Conservation (phyloP, 92 coral and sea anemone species). For the Parazoanthus swiftii region DNA sequence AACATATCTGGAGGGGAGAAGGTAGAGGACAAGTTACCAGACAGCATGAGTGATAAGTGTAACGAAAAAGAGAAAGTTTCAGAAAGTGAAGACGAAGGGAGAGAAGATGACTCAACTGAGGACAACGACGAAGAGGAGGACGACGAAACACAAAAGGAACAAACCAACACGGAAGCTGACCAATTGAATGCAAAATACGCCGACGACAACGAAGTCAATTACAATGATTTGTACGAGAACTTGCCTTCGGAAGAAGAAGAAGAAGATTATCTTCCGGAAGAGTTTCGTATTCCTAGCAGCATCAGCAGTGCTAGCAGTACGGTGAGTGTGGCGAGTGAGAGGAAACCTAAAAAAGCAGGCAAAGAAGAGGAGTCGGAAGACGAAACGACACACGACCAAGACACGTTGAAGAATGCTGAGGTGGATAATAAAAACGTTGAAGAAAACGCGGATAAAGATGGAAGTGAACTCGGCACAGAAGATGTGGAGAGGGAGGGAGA, state of each 20-base stretch:
- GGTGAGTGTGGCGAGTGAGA: background rate
- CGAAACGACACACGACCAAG: background rate
- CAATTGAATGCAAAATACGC: conserved; percentile 38
- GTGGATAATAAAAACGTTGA: background rate
- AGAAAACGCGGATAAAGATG: conserved; percentile 13
- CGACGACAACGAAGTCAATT: conserved; percentile 42
- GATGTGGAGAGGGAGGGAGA: conserved; percentile 42
- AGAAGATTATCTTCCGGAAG: conserved; percentile 23
- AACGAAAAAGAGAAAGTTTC: conserved; percentile 25
- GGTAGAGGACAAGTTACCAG: background rate
- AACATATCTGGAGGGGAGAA: background rate
- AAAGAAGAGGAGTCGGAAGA: conserved; percentile 8
- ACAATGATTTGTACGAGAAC: conserved; percentile 33
- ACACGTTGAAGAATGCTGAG: background rate
- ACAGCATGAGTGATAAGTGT: conserved; percentile 27
- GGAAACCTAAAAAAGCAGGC: background rate
- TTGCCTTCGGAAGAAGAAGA: conserved; percentile 19
- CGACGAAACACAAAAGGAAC: background rate
- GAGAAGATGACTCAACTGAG: conserved; percentile 6
- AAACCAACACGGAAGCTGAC: background rate
- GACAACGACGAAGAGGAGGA: conserved; percentile 24
- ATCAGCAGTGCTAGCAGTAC: conserved; percentile 31
- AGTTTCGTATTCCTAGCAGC: conserved; percentile 37
- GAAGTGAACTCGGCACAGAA: conserved; percentile 36
- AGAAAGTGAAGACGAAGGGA: conserved; percentile 1